A percentile compares a stretch with the other conserved stretches of the same genome.
These are phyloP conservation scores for Brevipalpus yothersi DNA, from an alignment of 1,140 invertebrate species.

Conservation along the genomic window DNA sequence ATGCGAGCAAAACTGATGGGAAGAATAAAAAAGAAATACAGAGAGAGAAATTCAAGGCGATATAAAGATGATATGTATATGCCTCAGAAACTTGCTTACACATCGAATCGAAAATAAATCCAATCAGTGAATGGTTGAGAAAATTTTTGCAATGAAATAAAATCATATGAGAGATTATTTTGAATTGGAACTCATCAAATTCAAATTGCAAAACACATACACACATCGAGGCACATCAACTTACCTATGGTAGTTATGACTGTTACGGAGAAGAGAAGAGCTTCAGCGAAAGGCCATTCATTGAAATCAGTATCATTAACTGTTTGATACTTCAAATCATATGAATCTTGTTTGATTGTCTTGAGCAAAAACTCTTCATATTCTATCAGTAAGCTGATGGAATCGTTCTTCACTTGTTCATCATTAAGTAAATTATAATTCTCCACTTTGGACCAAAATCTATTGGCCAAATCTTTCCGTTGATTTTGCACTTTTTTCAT, in stretches of 20 bases:
- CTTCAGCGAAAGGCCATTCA: conserved; percentile 70
- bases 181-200: too few relatives aligned
- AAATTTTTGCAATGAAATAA: too few relatives aligned
- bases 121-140: too few relatives aligned
- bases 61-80: too few relatives aligned
- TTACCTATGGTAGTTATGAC: conserved; percentile 89
- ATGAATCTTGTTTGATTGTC: conserved; percentile 65
- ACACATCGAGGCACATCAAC: conserved; percentile 12
- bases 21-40: too few relatives aligned
- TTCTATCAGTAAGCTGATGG: conserved; percentile 38
- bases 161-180: too few relatives aligned
- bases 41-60: too few relatives aligned
- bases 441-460: conserved; percentile 44
- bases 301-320: too few relatives aligned
- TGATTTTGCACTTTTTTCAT: neutral
- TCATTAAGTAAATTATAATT: conserved; percentile 47
- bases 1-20: too few relatives aligned
- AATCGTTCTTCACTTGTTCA: conserved; percentile 39
- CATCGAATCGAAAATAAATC: too few relatives aligned
- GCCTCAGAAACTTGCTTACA: too few relatives aligned
- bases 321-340: conserved; percentile 50
- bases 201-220: too few relatives aligned
- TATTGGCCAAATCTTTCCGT: conserved; percentile 11
- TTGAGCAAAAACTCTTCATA: conserved; percentile 56
- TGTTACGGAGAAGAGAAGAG: conserved; percentile 86